A percentile compares a stretch with the other conserved stretches of the same genome.
phyloP scores from a whole-genome alignment of 2,888 invertebrate genomes.

The Andrena dorsata region DNA sequence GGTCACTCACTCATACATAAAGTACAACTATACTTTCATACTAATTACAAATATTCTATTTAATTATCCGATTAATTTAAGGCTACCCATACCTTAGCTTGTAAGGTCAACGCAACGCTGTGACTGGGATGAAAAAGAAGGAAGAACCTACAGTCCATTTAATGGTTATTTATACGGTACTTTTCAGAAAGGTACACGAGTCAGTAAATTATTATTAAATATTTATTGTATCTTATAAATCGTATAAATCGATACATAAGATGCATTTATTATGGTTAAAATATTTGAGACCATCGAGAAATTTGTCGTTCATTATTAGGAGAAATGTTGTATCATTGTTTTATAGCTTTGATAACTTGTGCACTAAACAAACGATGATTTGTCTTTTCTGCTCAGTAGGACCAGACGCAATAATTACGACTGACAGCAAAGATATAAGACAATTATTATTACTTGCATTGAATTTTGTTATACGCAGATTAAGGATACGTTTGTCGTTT shows the following conservation, averaged over 20 bases:
- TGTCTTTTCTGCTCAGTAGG: constrained; percentile 63
- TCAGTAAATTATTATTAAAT: constrained; percentile 61
- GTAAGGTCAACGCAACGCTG: constrained; percentile 77
- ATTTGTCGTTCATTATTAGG: constrained; percentile 20
- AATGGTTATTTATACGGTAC: constrained; percentile 71
- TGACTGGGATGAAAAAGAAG: constrained; percentile 60
- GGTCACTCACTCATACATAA: constrained; percentile 73
- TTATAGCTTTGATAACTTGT: constrained; percentile 63
- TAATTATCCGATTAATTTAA: constrained; percentile 77
- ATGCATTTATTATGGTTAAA: constrained; percentile 65
- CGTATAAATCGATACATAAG: constrained; percentile 61
- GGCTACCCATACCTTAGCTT: constrained; percentile 73
- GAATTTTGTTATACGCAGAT: constrained; percentile 42
- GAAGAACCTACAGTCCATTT: constrained; percentile 72
- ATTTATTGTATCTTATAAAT: constrained; percentile 66
- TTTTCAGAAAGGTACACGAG: constrained; percentile 59
- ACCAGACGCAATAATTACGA: constrained; percentile 64
- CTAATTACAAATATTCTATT: constrained; percentile 79
- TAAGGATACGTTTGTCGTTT: constrained; percentile 64
- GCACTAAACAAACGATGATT: constrained; percentile 57
- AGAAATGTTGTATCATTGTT: constrained; percentile 50
- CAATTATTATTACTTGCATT: constrained; percentile 56
- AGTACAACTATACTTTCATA: constrained; percentile 82
- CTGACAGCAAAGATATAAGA: constrained; percentile 56
- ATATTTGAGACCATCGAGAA: constrained; percentile 47